Evolutionary conservation across 2,797 vertebrate species (phyloP).

Genomic region (Neostethus bicornis): DNA sequence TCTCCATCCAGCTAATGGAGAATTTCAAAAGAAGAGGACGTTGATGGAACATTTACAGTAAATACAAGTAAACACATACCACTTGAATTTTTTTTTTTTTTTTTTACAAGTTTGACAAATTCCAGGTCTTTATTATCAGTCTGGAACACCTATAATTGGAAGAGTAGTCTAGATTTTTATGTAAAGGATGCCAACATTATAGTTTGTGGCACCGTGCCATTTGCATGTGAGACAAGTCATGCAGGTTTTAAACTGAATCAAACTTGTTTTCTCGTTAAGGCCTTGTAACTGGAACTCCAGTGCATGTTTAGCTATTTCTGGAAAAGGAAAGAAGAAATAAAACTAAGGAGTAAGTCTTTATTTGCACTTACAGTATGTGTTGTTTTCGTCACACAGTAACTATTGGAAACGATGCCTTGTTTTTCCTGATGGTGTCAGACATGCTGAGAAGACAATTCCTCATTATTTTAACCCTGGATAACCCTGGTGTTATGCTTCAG

Average conservation of each 20-base stretch:
- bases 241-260: background rate
- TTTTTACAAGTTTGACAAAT: background rate
- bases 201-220: background rate
- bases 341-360: background rate
- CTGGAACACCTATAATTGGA: too few relatives aligned
- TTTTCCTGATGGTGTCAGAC: too few relatives aligned
- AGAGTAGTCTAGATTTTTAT: background rate
- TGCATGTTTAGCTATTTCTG: background rate
- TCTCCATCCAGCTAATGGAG: conserved; percentile 34
- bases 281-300: background rate
- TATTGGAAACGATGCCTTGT: too few relatives aligned
- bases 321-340: background rate
- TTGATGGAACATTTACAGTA: conserved; percentile 55
- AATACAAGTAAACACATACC: conserved; percentile 3
- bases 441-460: too few relatives aligned
- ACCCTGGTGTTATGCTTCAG: too few relatives aligned
- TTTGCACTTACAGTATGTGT: background rate
- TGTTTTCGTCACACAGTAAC: too few relatives aligned
- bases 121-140: background rate
- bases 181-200: background rate
- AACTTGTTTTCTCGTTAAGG: background rate
- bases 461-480: too few relatives aligned
- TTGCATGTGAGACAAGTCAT: too few relatives aligned
- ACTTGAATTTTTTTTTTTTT: background rate
- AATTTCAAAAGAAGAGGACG: conserved; percentile 64